Percentiles rank a stretch among this genome's conserved stretches.
Conservation (phyloP, 1,140 invertebrate genomes). For the Agrilus planipennis region DNA sequence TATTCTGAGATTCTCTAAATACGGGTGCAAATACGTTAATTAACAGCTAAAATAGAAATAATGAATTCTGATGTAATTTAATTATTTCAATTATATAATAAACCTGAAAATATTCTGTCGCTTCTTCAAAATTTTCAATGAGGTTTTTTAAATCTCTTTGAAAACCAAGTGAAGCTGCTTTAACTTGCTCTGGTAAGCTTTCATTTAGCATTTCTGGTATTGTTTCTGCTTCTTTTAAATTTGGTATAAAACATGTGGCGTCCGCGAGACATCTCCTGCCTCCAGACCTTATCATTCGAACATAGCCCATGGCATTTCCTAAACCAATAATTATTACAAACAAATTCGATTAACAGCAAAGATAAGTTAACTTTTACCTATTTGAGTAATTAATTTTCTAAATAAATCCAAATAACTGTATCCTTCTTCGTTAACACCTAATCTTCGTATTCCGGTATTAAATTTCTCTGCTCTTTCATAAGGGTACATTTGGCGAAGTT, state of each 20-base stretch:
- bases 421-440: slow-evolving; percentile 75
- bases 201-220: too few species aligned
- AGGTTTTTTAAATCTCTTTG: slow-evolving; percentile 68
- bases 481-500: slow-evolving; percentile 50
- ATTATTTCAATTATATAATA: slow-evolving; percentile 2
- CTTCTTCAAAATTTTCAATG: slow-evolving; percentile 78
- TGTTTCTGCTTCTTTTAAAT: slow-evolving; percentile 66
- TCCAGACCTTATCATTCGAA: slow-evolving; percentile 87
- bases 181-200: too few species aligned
- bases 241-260: slow-evolving; percentile 81
- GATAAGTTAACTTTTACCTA: slow-evolving; percentile 63
- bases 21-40: slow-evolving; percentile 86
- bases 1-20: slow-evolving; percentile 75
- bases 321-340: not conserved
- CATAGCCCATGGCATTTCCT: slow-evolving; percentile 94
- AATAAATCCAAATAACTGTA: slow-evolving; percentile 88
- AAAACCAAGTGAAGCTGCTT: too few species aligned
- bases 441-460: slow-evolving; percentile 79
- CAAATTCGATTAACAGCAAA: too few species aligned
- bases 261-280: slow-evolving; percentile 85
- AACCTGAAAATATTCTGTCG: slow-evolving; percentile 89
- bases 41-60: slow-evolving; percentile 49
- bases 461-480: slow-evolving; percentile 93
- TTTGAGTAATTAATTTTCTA: slow-evolving; percentile 81
- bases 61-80: too few species aligned